These are phyloP conservation scores for Tragulus kanchil DNA, from an alignment of 2,113 vertebrate species.

Conservation along the genomic window DNA sequence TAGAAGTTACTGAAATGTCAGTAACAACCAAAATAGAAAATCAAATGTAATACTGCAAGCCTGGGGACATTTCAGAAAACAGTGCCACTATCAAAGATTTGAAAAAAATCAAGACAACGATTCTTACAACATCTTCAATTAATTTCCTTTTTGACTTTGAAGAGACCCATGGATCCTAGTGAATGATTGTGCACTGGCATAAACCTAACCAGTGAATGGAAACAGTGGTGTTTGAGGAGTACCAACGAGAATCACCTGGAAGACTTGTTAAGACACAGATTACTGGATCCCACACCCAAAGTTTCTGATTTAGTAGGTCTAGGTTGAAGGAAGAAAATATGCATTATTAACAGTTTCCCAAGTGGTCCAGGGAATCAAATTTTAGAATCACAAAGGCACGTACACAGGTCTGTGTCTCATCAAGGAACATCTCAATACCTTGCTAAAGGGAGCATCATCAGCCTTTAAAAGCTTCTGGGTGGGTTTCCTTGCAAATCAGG, in stretches of 20 bases:
- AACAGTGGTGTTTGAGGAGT: neutral
- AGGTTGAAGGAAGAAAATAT: neutral
- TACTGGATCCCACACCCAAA: neutral
- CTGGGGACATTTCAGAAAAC: neutral
- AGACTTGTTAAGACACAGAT: neutral
- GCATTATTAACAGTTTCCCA: neutral
- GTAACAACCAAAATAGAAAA: slow-evolving; percentile 3
- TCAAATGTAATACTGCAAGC: neutral
- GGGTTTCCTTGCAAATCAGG: neutral
- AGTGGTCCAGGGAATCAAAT: neutral
- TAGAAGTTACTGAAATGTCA: slow-evolving; percentile 30
- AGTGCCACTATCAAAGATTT: neutral
- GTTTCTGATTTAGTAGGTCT: neutral
- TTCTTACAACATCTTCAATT: neutral
- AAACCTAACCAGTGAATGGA: neutral
- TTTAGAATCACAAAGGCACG: neutral
- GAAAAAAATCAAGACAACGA: neutral
- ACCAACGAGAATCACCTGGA: neutral
- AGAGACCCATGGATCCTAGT: neutral
- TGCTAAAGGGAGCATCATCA: neutral
- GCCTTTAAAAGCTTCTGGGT: neutral
- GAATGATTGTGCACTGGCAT: neutral
- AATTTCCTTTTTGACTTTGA: neutral
- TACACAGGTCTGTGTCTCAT: neutral
- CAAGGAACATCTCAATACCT: neutral